These are phyloP conservation scores for Platygyra sinensis DNA, from an alignment of 64 coral and sea anemone genomes.

Conservation along the genomic window DNA sequence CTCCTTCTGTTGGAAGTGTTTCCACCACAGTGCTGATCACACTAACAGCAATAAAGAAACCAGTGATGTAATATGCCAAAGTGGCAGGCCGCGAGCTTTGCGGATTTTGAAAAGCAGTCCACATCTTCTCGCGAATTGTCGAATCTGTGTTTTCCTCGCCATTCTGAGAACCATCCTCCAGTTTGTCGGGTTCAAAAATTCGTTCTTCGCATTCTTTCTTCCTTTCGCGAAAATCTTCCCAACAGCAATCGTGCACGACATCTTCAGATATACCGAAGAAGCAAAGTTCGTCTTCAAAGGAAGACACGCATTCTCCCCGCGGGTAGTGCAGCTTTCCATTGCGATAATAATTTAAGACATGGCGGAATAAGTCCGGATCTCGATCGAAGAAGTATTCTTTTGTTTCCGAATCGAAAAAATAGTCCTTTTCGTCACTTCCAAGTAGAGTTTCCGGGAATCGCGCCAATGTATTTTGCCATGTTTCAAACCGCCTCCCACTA, in stretches of 20 bases:
- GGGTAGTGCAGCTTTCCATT: conserved; percentile 99
- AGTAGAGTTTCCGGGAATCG: conserved; percentile 97
- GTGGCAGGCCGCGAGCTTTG: conserved; percentile 89
- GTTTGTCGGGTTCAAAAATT: conserved; percentile 97
- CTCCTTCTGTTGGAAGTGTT: conserved; percentile 71
- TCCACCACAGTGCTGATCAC: conserved; percentile 96
- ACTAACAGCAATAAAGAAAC: conserved; percentile 97
- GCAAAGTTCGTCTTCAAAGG: conserved; percentile 96
- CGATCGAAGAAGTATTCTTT: conserved; percentile 99
- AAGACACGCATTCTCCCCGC: conserved; percentile 96
- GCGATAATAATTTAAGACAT: conserved; percentile 99
- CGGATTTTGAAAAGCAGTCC: conserved; percentile 99
- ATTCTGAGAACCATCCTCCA: conserved; percentile 94
- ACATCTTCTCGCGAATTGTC: conserved; percentile 83
- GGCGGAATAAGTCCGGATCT: conserved; percentile 97
- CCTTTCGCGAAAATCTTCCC: conserved; percentile 98
- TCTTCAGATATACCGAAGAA: conserved; percentile 99
- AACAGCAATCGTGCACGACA: conserved; percentile 96
- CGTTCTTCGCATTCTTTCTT: conserved; percentile 97
- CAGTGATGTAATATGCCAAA: conserved; percentile 89
- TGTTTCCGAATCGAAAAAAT: conserved; percentile 96
- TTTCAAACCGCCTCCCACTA: conserved; percentile 98
- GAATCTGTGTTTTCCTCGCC: conserved; percentile 83
- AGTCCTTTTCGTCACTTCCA: conserved; percentile 99
- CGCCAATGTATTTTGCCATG: conserved; percentile 96